phyloP scores from a whole-genome alignment of 2,797 vertebrate species.

The Amazona finschi region DNA sequence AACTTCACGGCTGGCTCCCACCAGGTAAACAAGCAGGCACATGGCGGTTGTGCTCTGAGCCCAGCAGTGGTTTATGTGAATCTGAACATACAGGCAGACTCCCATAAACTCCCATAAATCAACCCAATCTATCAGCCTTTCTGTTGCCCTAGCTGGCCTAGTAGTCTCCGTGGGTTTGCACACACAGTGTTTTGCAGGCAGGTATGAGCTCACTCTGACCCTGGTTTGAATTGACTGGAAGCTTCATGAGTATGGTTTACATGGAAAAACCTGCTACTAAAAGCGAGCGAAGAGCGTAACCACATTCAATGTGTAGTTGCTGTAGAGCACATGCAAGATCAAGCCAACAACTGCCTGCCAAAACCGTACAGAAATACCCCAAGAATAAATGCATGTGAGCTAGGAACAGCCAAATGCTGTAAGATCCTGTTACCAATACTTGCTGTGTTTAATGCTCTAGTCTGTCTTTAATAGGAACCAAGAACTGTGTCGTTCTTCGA shows the following conservation, averaged over 20 bases:
- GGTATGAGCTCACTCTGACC: neutral
- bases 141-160: neutral
- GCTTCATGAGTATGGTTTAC: neutral
- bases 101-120: neutral
- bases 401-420: neutral
- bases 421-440: neutral
- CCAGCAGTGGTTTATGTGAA: neutral
- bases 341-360: neutral
- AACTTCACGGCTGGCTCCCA: neutral
- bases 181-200: neutral
- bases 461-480: neutral
- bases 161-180: neutral
- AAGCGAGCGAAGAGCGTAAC: neutral
- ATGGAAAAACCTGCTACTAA: neutral
- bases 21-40: accelerated
- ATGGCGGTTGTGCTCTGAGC: neutral
- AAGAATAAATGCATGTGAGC: neutral
- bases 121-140: neutral
- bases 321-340: neutral
- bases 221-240: neutral
- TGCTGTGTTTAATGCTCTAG: neutral
- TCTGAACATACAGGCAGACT: neutral
- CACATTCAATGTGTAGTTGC: neutral
- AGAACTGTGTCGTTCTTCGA: neutral
- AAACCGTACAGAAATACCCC: neutral